These are phyloP conservation scores for Altica lythri DNA, from an alignment of 2,888 invertebrate species.

Conservation along the genomic window DNA sequence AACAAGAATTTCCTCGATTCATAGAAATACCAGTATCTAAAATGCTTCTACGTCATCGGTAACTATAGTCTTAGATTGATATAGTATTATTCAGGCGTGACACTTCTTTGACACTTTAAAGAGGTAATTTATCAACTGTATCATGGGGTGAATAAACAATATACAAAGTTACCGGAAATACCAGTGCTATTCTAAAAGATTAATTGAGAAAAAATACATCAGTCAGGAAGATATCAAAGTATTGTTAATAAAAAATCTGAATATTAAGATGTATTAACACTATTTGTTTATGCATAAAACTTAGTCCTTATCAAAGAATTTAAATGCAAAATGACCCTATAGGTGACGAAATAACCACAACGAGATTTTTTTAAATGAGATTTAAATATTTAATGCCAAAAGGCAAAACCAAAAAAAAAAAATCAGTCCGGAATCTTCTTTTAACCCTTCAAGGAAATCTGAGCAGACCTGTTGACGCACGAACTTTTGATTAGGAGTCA, in stretches of 20 bases:
- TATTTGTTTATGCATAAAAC: too few relatives aligned
- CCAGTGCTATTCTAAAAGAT: slow-evolving; percentile 6
- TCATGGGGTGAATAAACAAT: slow-evolving; percentile 36
- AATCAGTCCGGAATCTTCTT: too few relatives aligned
- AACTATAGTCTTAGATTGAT: slow-evolving; percentile 39
- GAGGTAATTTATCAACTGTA: slow-evolving; percentile 48
- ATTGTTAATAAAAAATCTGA: neutral
- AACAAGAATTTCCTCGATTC: slow-evolving; percentile 11
- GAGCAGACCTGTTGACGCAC: too few relatives aligned
- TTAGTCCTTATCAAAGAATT: too few relatives aligned
- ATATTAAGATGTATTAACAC: too few relatives aligned
- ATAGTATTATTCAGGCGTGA: slow-evolving; percentile 44
- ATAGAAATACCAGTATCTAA: slow-evolving; percentile 13
- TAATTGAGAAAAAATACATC: neutral
- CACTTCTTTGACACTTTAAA: slow-evolving; percentile 52
- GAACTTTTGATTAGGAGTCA: too few relatives aligned
- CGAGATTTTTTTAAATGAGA: too few relatives aligned
- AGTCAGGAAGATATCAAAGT: neutral
- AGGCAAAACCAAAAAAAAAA: too few relatives aligned
- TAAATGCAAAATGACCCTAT: too few relatives aligned
- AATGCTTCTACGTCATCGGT: slow-evolving; percentile 25
- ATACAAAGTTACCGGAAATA: slow-evolving; percentile 20
- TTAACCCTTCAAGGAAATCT: too few relatives aligned
- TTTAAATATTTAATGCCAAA: too few relatives aligned
- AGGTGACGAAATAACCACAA: too few relatives aligned